phyloP scores from a whole-genome alignment of 2,113 vertebrate species.

The Strix aluco region DNA sequence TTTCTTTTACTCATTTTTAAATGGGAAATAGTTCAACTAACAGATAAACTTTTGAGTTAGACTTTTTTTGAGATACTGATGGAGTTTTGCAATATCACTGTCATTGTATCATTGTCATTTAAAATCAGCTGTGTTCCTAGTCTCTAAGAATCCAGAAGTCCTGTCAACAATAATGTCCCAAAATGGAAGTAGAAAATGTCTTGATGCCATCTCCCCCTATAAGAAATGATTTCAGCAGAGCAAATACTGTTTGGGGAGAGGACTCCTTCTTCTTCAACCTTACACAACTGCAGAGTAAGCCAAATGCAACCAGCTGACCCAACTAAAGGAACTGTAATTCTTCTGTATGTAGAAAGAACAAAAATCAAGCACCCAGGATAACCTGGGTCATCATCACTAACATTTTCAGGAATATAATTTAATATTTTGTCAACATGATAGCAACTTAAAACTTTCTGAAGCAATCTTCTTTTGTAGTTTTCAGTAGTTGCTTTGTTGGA shows the following conservation, averaged over 20 bases:
- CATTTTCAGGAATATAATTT: neutral
- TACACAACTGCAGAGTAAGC: neutral
- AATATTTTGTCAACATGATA: neutral
- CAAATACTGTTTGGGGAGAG: neutral
- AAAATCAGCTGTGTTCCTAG: neutral
- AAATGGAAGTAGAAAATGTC: neutral
- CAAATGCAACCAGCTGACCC: neutral
- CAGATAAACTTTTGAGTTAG: neutral
- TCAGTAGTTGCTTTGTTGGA: neutral
- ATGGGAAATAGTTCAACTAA: neutral
- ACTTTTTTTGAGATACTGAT: neutral
- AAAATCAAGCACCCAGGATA: neutral
- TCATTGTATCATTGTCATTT: neutral
- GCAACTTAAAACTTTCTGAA: neutral
- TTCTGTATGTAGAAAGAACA: neutral
- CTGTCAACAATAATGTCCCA: neutral
- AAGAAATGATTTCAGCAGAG: neutral
- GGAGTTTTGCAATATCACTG: neutral
- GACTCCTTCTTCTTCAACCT: neutral
- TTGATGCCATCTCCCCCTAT: neutral
- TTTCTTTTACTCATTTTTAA: neutral
- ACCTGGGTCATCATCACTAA: neutral
- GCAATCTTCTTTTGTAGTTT: neutral
- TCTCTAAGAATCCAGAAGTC: neutral
- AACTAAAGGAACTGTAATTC: neutral